A percentile compares a stretch with the other conserved stretches of the same genome.
Evolutionary conservation across 2,113 vertebrate genomes (phyloP).

Genomic region (Hiodon alosoides): DNA sequence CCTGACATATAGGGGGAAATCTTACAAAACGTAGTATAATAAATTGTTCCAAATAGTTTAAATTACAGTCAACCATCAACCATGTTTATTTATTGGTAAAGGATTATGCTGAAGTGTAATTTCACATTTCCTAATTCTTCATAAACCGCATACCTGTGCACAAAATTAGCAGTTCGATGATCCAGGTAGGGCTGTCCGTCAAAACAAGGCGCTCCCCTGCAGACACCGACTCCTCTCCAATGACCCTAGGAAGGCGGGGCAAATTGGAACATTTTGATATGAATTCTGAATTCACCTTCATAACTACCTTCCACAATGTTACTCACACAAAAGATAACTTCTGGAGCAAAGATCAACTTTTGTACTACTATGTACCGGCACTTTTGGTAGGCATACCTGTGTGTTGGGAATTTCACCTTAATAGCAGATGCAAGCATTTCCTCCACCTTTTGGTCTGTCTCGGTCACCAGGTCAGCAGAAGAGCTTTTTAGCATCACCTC

Average conservation of each 20-base stretch:
- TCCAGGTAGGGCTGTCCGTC: constrained; percentile 84
- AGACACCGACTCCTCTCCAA: constrained; percentile 92
- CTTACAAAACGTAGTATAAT: too few species aligned
- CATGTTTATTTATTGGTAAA: too few species aligned
- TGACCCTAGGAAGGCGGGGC: constrained; percentile 78
- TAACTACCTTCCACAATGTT: too few species aligned
- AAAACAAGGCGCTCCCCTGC: constrained; percentile 75
- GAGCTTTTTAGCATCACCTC: constrained; percentile 79
- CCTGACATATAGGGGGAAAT: too few species aligned
- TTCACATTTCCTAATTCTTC: neutral
- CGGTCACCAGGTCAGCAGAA: constrained; percentile 78
- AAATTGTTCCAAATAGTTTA: too few species aligned
- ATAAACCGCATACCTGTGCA: constrained; percentile 58
- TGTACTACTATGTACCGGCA: constrained; percentile 54
- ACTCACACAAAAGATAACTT: too few species aligned
- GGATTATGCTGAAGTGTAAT: too few species aligned
- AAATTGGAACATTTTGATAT: constrained; percentile 58
- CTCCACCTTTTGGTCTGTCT: constrained; percentile 81
- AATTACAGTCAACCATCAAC: too few species aligned
- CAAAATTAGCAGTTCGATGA: constrained; percentile 83
- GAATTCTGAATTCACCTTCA: neutral
- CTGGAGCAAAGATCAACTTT: neutral
- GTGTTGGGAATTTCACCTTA: constrained; percentile 71
- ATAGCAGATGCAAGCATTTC: constrained; percentile 70
- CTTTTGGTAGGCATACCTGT: constrained; percentile 68